Evolutionary conservation across 2,888 invertebrate species (phyloP), one percentile per base, ranked within the genome.

Genomic region (Aphrophora alni): DNA sequence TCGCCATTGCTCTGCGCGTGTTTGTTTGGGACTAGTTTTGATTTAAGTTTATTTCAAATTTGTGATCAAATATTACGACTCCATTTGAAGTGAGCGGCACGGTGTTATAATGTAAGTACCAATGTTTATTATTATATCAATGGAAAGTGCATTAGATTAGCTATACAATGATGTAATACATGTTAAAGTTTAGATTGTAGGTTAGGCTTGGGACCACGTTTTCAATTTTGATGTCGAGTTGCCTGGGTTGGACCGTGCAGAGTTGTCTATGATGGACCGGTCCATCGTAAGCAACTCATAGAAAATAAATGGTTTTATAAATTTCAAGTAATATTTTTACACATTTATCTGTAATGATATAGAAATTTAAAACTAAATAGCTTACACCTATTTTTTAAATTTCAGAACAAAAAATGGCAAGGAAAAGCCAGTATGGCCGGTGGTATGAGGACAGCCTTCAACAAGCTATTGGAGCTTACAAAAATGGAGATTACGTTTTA

Each of bases 401-500:
- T 26, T 68, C 2, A 26, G 21, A 17, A 14, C 17, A 38, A 28
- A 2, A 73, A 17, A n/a, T 28, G 8, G 14, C 25, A n/a, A 75
- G 12, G 21, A 75, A 51, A 51, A 68, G 44, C 5, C 51, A 44
- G n/a, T 74, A 38, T 17, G 68, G 73, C 59, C 8, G 7, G 17
- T 70, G 77, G 77, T 27, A 12, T 14, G 24, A 77, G 24, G 21
- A 69, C 0, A 27, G 69, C 24, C 69, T 77, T n/a, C 70, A 21
- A 10, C 2, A 12, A 12, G 77, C 77, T 14, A n/a, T 77, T 17
- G 33, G 70, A 21, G 77, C 69, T 21, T 69, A 77, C 77, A 59
- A 51, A 38, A 77, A 77, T 28, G 59, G 76, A 10, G 70, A 77
- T 38, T 77, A 21, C 21, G 77, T 33, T 0, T 28, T 77, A n/a